Evolutionary conservation across 2,888 invertebrate species (phyloP).

Genomic region (Escarpia spicata): DNA sequence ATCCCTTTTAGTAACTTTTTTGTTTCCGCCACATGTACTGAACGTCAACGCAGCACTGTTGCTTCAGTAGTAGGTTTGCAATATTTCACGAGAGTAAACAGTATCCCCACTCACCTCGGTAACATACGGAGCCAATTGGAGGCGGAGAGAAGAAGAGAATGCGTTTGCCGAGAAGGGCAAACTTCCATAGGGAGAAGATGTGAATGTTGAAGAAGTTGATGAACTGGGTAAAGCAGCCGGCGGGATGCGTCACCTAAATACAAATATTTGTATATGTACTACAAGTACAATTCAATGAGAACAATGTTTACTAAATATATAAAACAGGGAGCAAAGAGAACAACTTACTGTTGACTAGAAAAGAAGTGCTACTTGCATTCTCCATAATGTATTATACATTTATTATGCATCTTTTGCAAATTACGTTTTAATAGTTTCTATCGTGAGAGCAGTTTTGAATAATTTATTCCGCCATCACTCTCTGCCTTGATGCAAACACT

Average conservation of each 20-base stretch:
- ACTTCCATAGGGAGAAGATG: conserved; percentile 66
- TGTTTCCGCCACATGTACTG: neutral
- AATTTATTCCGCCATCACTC: no score
- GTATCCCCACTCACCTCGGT: conserved; percentile 35
- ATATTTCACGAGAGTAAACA: conserved; percentile 25
- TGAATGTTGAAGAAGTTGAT: conserved; percentile 65
- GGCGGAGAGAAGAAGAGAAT: conserved; percentile 67
- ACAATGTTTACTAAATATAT: no score
- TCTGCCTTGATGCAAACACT: no score
- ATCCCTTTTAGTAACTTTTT: neutral
- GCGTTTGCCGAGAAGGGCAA: conserved; percentile 62
- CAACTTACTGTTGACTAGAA: no score
- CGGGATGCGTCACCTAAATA: conserved; percentile 64
- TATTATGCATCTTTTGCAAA: no score
- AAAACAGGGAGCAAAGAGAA: neutral
- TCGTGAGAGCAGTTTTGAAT: no score
- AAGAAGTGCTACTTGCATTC: no score
- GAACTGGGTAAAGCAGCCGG: conserved; percentile 65
- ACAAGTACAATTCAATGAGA: no score
- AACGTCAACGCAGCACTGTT: neutral
- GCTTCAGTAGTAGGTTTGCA: neutral
- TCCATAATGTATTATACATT: no score
- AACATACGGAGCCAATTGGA: conserved; percentile 62
- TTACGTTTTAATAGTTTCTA: no score
- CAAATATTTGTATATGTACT: neutral